Percentiles rank a stretch among this genome's conserved stretches.
phyloP scores from a whole-genome alignment of 1,140 invertebrate species.

The Hyles vespertilio region DNA sequence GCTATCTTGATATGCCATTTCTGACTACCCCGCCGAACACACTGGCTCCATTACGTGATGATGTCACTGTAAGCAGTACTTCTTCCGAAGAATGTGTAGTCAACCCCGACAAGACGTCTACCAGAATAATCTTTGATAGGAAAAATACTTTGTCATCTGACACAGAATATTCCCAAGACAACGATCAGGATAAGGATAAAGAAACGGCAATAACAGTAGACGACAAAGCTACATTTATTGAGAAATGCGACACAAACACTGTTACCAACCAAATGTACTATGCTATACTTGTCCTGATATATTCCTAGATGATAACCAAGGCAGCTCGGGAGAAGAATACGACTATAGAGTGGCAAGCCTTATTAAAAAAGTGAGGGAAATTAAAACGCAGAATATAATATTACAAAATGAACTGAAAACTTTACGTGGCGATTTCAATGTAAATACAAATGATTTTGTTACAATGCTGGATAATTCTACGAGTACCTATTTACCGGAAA shows the following conservation, averaged over 20 bases:
- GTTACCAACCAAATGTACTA: slow-evolving; percentile 12
- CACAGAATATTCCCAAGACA: slow-evolving; percentile 13
- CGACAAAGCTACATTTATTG: neutral
- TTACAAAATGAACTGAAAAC: slow-evolving; percentile 41
- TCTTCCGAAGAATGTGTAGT: slow-evolving; percentile 49
- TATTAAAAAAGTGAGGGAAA: slow-evolving; percentile 50
- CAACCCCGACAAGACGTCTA: slow-evolving; percentile 32
- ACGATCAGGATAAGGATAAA: slow-evolving; percentile 10
- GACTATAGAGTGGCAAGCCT: slow-evolving; percentile 46
- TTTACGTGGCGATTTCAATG: slow-evolving; percentile 22
- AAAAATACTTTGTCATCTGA: slow-evolving; percentile 20
- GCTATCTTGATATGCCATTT: slow-evolving; percentile 51
- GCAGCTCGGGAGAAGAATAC: slow-evolving; percentile 20
- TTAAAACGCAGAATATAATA: slow-evolving; percentile 56
- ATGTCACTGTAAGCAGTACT: slow-evolving; percentile 26
- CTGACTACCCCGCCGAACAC: slow-evolving; percentile 29
- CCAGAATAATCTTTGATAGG: slow-evolving; percentile 30
- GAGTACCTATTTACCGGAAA: slow-evolving; percentile 24
- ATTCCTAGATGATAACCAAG: slow-evolving; percentile 13
- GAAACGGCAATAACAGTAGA: slow-evolving; percentile 1
- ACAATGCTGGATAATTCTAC: slow-evolving; percentile 37
- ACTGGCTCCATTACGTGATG: slow-evolving; percentile 30
- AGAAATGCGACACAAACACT: slow-evolving; percentile 1
- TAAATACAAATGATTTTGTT: slow-evolving; percentile 21
- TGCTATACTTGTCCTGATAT: slow-evolving; percentile 27